These are phyloP conservation scores for Turritopsis rubra DNA, from an alignment of 30 jellyfish, hydroid and myxozoan species.

Conservation along the genomic window DNA sequence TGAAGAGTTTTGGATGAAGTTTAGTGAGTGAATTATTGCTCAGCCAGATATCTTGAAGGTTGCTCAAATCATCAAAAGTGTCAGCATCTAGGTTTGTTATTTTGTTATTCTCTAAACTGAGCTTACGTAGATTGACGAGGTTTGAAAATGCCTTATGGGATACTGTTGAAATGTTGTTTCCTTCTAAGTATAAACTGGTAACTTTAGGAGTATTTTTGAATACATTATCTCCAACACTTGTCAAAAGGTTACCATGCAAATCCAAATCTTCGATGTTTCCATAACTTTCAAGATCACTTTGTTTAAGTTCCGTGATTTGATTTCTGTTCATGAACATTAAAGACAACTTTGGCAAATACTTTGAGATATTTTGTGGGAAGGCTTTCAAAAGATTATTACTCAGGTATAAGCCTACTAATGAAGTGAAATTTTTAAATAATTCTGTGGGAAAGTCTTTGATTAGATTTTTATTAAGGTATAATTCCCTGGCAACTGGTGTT, in stretches of 20 bases:
- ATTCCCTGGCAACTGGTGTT: neutral
- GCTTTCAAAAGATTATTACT: neutral
- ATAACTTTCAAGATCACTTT: neutral
- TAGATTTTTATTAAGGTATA: neutral
- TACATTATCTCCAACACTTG: neutral
- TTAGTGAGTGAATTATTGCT: neutral
- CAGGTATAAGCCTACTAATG: neutral
- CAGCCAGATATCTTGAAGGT: neutral
- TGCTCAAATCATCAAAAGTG: neutral
- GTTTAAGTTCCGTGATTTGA: neutral
- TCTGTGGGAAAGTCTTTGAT: neutral
- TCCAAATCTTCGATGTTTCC: neutral
- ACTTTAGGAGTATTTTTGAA: neutral
- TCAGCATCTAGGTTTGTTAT: neutral
- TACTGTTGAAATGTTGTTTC: neutral
- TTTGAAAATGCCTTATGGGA: neutral
- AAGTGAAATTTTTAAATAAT: neutral
- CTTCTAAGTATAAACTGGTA: neutral
- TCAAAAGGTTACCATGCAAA: conserved; percentile 7
- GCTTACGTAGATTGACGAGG: neutral
- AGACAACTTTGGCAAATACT: neutral
- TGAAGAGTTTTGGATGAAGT: neutral
- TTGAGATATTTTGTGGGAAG: neutral
- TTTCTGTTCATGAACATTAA: neutral
- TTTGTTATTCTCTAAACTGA: neutral